Evolutionary conservation across 2,888 invertebrate species (phyloP), one percentile per base, ranked within the genome.

Genomic region (Leptopilina drosophilae): DNA sequence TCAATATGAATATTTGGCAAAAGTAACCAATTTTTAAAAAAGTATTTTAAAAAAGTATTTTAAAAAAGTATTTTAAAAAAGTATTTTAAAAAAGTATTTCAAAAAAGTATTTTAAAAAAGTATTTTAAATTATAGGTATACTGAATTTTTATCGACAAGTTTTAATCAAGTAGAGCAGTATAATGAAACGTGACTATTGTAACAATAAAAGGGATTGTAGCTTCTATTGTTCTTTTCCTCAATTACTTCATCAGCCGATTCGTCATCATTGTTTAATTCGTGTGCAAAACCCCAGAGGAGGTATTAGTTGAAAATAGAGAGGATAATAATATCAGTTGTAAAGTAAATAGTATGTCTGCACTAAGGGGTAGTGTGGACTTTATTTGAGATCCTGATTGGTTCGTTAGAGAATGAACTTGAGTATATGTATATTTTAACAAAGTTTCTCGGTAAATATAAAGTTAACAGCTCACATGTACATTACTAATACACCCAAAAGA

Each of bases 361-460:
- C 49, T 56, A 8, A 56, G 40, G n/a, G 15, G 33, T 12, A 69
- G 8, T 56, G n/a, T 56, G 53, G 73, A 49, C 49, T 49, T 56
- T 73, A 56, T 73, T 73, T 73, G 56, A 56, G 73, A 73, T 56
- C 53, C 56, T 56, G 56, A 73, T 73, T 73, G 56, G 56, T 73
- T 73, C 73, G 73, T 73, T 73, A 56, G 26, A n/a, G 40, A 14
- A 73, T 56, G n/a, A 73, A 73, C 73, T 73, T n/a, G 73, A n/a
- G 73, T 20, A 69, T 73, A 73, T 73, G 73, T 73, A 56, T 56
- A 73, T 73, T 56, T 73, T 56, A 49, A 73, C 73, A 73, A 73
- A 73, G 73, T 73, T 73, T 33, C 73, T 73, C n/a, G n/a, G 56
- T 73, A 73, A 73, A 73, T 73, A 73, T 73, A 73, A 73, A 9